Base-by-base conservation (phyloP, 1,140 invertebrate species). In the Heliothis virescens region DNA sequence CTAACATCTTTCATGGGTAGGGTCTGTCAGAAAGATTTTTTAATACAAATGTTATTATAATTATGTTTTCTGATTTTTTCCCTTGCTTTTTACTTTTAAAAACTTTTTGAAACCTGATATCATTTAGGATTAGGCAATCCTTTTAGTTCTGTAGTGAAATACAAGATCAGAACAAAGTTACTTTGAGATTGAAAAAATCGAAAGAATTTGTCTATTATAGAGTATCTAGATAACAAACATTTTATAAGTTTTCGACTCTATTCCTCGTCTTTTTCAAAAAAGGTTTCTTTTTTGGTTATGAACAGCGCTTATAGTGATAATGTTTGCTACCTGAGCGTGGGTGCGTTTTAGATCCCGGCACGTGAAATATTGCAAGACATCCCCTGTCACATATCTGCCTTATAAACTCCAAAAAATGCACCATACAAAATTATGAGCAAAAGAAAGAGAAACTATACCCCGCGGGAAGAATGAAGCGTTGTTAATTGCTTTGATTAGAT, bases 401-500 rank as follows among this genome's bases (percentile, higher is more conserved):
- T 71, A 50, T 75, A 47, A 75, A 85, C 87, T 89, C 89, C 82
- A 91, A 92, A 89, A 87, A 83, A 85, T 18, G 50, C 11, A 80
- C 11, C 0, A 79, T 82, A 41, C 11, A 53, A 77, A 80, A 62
- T 18, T 16, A 12, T 21, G 16, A 12, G 52, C 53, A 55, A 80
- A 50, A 29, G 79, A 90, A 79, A 73, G 81, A 82, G 87, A 93
- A 21, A 82, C 52, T 52, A 78, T 75, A 87, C 79, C 50, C 16
- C 53, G 73, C 47, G 62, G 63, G 67, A 72, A 84, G 81, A 86
- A 90, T 87, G 85, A 89, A 87, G 84, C 87, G 85, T 89, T 87
- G 84, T 90, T 94, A 94, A 94, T 94, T 93, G 91, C 87, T 84
- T 90, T 89, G 91, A 94, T 94, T 94, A 90, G 88, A 93, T 94